A percentile compares a stretch with the other conserved stretches of the same genome.
These are phyloP conservation scores for Silurus glanis DNA, from an alignment of 2,113 vertebrate species.

Conservation along the genomic window DNA sequence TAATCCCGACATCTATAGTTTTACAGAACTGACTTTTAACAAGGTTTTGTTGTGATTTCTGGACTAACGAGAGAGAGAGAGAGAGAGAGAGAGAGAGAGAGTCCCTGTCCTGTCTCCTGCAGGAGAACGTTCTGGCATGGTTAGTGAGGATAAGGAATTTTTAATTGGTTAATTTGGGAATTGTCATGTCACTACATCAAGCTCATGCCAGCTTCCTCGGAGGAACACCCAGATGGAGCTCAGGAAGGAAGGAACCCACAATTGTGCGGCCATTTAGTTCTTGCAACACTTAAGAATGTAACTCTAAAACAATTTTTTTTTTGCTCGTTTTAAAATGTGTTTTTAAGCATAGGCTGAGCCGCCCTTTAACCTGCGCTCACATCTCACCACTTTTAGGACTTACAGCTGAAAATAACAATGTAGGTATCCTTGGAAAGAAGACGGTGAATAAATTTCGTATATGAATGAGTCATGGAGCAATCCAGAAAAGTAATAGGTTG, in stretches of 20 bases:
- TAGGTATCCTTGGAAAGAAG: too few relatives aligned
- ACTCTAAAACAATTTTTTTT: background rate
- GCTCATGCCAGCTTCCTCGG: background rate
- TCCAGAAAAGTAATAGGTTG: too few relatives aligned
- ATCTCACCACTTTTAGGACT: too few relatives aligned
- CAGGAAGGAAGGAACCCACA: background rate
- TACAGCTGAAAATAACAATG: too few relatives aligned
- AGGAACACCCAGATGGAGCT: conserved; percentile 11
- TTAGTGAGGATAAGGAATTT: conserved; percentile 25
- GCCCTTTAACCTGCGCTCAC: too few relatives aligned
- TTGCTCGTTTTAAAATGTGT: too few relatives aligned
- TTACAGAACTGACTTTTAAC: background rate
- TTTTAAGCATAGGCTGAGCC: too few relatives aligned
- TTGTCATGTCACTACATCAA: conserved; percentile 23
- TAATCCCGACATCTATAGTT: background rate
- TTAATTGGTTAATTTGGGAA: conserved; percentile 48
- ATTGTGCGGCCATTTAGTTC: too few relatives aligned
- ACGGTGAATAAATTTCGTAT: too few relatives aligned
- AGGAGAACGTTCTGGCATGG: conserved; percentile 8
- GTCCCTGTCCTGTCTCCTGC: background rate
- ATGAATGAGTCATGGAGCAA: too few relatives aligned
- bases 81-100: conserved; percentile 3
- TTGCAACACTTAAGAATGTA: background rate
- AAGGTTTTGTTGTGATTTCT: conserved; percentile 18
- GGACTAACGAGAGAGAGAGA: conserved; percentile 13